Evolutionary conservation across 2,888 invertebrate genomes (phyloP).

Genomic region (Andrena chrysosceles): DNA sequence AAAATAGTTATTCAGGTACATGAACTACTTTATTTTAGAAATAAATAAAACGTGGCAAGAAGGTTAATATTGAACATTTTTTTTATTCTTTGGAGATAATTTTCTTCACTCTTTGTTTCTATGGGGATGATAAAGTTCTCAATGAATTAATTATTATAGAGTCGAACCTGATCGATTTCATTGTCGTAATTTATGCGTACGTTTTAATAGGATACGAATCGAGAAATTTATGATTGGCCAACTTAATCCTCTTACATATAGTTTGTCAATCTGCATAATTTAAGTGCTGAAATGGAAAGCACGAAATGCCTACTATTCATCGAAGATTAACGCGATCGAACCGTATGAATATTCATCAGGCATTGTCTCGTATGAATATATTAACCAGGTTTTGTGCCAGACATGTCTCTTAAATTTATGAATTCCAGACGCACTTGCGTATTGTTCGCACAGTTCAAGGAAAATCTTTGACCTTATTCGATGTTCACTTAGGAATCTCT

Average conservation of each 20-base stretch:
- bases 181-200: background rate
- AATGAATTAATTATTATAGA: too few relatives aligned
- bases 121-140: too few relatives aligned
- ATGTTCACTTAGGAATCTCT: background rate
- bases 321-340: constrained; percentile 7
- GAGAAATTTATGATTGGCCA: background rate
- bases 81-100: too few relatives aligned
- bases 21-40: too few relatives aligned
- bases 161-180: too few relatives aligned
- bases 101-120: too few relatives aligned
- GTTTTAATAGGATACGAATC: too few relatives aligned
- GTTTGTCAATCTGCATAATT: background rate
- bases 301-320: background rate
- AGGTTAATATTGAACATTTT: too few relatives aligned
- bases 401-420: constrained; percentile 25
- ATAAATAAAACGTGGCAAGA: too few relatives aligned
- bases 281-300: constrained; percentile 2
- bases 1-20: too few relatives aligned
- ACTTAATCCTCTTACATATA: background rate
- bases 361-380: constrained; percentile 32
- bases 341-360: constrained; percentile 36
- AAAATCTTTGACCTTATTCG: background rate
- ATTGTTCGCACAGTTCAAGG: background rate
- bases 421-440: constrained; percentile 31
- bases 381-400: constrained; percentile 10